Base-by-base conservation (phyloP, 2,113 vertebrate genomes). In the Calidris pygmaea region DNA sequence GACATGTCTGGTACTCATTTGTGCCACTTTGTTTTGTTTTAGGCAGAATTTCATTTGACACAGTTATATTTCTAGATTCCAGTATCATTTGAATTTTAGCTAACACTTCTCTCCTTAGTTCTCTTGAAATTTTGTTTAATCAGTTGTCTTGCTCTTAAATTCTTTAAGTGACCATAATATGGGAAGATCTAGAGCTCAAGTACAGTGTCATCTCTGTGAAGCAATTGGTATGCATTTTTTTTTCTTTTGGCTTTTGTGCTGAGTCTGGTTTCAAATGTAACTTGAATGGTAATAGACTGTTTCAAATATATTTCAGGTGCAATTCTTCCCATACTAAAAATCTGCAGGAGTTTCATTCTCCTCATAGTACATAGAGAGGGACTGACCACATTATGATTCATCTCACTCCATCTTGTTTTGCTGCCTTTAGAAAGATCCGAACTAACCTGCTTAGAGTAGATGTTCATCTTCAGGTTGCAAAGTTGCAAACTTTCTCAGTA, bases 321-420 rank as follows among this genome's bases (percentile, higher is more conserved):
- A 79, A 6, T 85, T 63, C 34, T 65, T 74, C 21, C 24, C 7
- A 1, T 35, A 24, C 41, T 41, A 53, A 84, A 62, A 72, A 53
- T 35, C 21, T 20, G 11, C 20, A 30, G 71, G 27, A 70, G 18
- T 66, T 71, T 47, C 41, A 34, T 72, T 78, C 43, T 32, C 14
- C 10, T 58, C 1, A 1, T 45, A 52, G 48, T 35, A 35, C 34
- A 15, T 4, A 27, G 14, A 43, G 59, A 73, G 45, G 29, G 15
- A 45, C 12, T 15, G 35, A 23, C 12, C 0, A 1, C 1, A 2
- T 35, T 72, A 32, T 0, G 2, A 22, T 74, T 74, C 19, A 5
- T 85, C 32, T 52, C 15, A 3, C 73, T 58, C 26, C 12, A 2
- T 60, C 29, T 60, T 67, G 52, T 39, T 91, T 14, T 79, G 20